Conservation (phyloP, 2,797 vertebrate genomes). For the Lerista edwardsae region DNA sequence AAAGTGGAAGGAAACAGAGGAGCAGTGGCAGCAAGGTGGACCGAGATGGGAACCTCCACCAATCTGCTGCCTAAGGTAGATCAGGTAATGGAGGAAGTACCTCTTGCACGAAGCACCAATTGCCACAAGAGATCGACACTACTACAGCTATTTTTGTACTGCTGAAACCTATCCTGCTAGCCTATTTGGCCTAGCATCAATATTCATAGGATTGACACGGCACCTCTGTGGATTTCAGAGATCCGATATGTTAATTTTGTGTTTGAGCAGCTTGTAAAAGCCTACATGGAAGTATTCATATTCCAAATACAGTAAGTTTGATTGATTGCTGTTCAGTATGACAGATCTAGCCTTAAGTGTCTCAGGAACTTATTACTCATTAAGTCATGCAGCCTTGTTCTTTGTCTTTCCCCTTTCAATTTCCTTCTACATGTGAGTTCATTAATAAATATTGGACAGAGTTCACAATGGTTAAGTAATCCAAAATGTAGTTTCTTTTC, state of each 20-base stretch:
- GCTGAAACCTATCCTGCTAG: no score
- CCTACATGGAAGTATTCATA: neutral
- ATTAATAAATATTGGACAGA: neutral
- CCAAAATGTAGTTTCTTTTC: constrained; percentile 13
- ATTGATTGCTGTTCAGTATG: neutral
- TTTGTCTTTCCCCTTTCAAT: neutral
- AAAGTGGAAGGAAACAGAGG: no score
- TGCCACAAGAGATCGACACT: neutral
- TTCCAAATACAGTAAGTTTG: neutral
- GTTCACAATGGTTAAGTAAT: neutral
- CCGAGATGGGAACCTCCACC: no score
- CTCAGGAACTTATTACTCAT: neutral
- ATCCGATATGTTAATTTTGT: neutral
- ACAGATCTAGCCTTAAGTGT: neutral
- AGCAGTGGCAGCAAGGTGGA: no score
- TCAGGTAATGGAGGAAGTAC: no score
- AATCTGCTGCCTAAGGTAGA: no score
- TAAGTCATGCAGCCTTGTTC: neutral
- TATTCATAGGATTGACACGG: neutral
- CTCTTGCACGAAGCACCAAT: neutral
- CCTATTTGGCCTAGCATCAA: neutral
- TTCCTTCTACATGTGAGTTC: neutral
- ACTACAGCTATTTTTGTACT: neutral
- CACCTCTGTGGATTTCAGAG: neutral
- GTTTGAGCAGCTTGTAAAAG: neutral